phyloP scores from a whole-genome alignment of 2,888 invertebrate genomes.

The Heliconius cydno region DNA sequence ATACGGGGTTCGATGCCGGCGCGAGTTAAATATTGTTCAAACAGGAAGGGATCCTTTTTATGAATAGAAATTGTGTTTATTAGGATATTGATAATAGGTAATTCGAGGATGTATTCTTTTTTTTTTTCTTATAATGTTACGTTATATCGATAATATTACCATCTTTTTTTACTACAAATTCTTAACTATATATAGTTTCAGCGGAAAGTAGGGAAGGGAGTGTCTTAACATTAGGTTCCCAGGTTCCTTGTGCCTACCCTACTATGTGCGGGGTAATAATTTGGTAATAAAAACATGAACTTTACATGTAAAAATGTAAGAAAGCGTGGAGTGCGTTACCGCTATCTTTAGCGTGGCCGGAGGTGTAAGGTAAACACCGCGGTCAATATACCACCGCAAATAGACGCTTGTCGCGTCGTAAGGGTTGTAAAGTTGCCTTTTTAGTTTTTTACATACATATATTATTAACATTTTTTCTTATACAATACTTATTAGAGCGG shows the following conservation, averaged over 20 bases:
- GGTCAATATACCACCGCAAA: slow-evolving; percentile 79
- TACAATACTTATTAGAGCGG: not conserved
- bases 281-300: slow-evolving; percentile 10
- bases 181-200: not conserved
- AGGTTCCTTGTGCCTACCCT: not conserved
- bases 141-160: not conserved
- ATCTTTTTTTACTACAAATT: not conserved
- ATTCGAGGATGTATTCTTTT: slow-evolving; percentile 56
- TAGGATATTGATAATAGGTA: slow-evolving; percentile 60
- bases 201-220: not conserved
- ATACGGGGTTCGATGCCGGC: slow-evolving; percentile 33
- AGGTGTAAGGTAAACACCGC: slow-evolving; percentile 74
- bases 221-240: not conserved
- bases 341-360: slow-evolving; percentile 70
- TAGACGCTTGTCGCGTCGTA: slow-evolving; percentile 56
- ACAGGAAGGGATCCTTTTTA: slow-evolving; percentile 59
- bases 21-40: slow-evolving; percentile 63
- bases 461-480: not conserved
- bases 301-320: slow-evolving; percentile 16
- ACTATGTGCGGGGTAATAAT: not conserved
- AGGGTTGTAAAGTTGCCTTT: slow-evolving; percentile 34
- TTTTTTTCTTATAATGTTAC: not conserved
- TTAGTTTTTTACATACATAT: not conserved
- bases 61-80: slow-evolving; percentile 58
- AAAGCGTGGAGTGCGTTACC: slow-evolving; percentile 30